A percentile compares a stretch with the other conserved stretches of the same genome.
Conservation (phyloP, 2,888 invertebrate genomes). For the Mythimna impura region DNA sequence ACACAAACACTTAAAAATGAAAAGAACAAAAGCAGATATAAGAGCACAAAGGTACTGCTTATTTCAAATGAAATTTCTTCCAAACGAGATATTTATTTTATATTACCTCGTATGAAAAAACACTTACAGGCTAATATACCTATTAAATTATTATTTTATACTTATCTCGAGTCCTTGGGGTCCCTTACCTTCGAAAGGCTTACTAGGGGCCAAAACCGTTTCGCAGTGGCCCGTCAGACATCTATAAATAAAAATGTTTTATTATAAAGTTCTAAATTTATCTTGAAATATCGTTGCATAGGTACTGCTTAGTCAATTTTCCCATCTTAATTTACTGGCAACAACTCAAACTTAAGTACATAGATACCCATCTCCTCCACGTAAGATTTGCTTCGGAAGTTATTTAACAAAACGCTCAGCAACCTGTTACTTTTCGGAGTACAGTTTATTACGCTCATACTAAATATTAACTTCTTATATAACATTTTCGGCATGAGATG, state of each 20-base stretch:
- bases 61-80: too few species aligned
- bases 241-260: neutral
- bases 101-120: neutral
- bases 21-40: too few species aligned
- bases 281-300: neutral
- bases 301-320: neutral
- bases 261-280: neutral
- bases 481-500: neutral
- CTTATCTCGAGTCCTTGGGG: too few species aligned
- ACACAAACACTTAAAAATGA: too few species aligned
- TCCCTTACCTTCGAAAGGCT: neutral
- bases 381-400: conserved; percentile 29
- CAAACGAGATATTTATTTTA: too few species aligned
- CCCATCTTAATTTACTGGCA: conserved; percentile 16
- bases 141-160: neutral
- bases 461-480: neutral
- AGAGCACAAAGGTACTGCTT: too few species aligned
- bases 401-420: conserved; percentile 17
- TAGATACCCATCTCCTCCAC: neutral
- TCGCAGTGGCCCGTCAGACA: neutral
- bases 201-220: neutral
- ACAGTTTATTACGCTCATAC: conserved; percentile 18
- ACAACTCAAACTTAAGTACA: conserved; percentile 9
- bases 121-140: neutral
- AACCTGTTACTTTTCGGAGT: conserved; percentile 35